Conservation (phyloP, 2,797 vertebrate species). For the Poeciliopsis presidionis region DNA sequence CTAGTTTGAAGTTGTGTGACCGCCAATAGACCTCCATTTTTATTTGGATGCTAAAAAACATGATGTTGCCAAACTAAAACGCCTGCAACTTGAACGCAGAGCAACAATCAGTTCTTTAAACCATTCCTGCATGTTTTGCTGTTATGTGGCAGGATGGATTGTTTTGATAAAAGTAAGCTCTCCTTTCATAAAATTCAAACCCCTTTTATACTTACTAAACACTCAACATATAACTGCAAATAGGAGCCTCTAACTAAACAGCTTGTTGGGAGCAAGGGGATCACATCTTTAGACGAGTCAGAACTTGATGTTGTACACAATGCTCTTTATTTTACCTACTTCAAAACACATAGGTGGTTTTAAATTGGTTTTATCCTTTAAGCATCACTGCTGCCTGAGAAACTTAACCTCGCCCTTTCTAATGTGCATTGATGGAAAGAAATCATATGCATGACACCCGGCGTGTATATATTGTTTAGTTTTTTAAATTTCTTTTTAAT, state of each 20-base stretch:
- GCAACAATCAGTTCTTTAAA: neutral
- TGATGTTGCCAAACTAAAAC: neutral
- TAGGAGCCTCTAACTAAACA: neutral
- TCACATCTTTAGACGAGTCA: neutral
- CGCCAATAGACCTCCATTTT: neutral
- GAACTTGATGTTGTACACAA: neutral
- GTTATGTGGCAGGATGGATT: neutral
- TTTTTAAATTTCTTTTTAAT: neutral
- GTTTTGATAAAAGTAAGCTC: neutral
- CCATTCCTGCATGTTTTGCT: neutral
- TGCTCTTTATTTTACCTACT: neutral
- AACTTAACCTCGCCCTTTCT: neutral
- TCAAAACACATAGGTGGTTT: neutral
- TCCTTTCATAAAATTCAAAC: neutral
- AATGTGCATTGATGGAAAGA: neutral
- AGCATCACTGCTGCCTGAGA: neutral
- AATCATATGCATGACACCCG: neutral
- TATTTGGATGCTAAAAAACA: neutral
- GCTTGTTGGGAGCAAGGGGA: neutral
- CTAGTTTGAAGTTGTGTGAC: neutral
- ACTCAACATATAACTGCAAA: neutral
- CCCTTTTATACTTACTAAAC: neutral
- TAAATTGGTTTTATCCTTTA: neutral
- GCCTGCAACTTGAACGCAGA: neutral
- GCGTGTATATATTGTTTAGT: neutral